Evolutionary conservation across 2,888 invertebrate genomes (phyloP), one percentile per base, ranked within the genome.

Genomic region (Macaria liturata): DNA sequence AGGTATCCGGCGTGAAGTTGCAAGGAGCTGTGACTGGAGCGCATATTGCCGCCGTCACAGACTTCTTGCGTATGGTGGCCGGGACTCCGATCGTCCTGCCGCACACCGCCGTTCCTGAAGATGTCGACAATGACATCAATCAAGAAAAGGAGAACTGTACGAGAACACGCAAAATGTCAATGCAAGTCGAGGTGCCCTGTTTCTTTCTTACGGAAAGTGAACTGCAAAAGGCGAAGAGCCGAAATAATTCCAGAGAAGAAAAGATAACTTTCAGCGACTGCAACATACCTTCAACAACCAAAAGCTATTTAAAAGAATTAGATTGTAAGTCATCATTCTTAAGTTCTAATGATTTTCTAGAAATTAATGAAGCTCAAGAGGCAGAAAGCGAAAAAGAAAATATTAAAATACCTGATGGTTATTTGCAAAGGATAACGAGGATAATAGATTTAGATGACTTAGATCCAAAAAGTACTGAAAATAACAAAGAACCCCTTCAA

Each of bases 21-120:
- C 94, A 94, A 80, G 94, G 94, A 62, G 93, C 93, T 60, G 91
- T 94, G 62, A 94, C 94, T 34, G 93, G 94, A 71, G 94, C 94
- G 49, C 94, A 94, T 73, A 94, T 94, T 88, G 93, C 94, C 55
- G 94, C 94, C 58, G 93, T 94, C 53, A 93, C 94, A 58, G 94
- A 94, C 78, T 94, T 95, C 80, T 90, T 95, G 71, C 92, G 94
- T 64, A 92, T 93, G 83, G 94, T 94, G 55, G 93, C 94, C 65
- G 94, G 94, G 70, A 94, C 94, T 66, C 93, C 93, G 60, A 91
- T 95, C 62, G 93, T 94, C 64, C 85, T 94, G 57, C 94, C 86
- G 80, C 87, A 86, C 66, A 87, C 85, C 4, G 75, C 84, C 42
- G 81, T 91, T 63, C 77, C 85, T 34, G 88, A 89, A 74, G 83